Percentiles rank a stretch among this genome's conserved stretches.
phyloP scores from a whole-genome alignment of 1,140 invertebrate genomes.

The Thaumatotibia leucotreta region DNA sequence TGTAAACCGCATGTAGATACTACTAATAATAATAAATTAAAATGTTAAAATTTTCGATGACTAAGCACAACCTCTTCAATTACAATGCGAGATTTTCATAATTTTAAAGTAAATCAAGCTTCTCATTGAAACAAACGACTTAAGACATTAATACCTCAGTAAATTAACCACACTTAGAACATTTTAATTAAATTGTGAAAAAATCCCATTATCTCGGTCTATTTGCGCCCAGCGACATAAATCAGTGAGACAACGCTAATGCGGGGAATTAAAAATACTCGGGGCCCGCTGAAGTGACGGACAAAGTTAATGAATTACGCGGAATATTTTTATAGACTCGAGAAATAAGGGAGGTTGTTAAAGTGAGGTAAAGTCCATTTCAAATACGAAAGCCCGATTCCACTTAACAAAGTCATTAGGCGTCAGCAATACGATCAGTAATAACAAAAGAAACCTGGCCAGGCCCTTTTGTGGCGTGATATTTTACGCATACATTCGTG shows the following conservation, averaged over 20 bases:
- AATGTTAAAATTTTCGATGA: too few relatives aligned
- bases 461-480: too few relatives aligned
- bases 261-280: constrained; percentile 73
- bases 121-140: background rate
- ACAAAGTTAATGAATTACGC: constrained; percentile 73
- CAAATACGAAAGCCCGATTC: too few relatives aligned
- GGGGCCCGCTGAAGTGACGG: constrained; percentile 62
- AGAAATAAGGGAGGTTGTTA: constrained; percentile 34
- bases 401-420: too few relatives aligned
- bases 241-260: constrained; percentile 71
- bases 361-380: too few relatives aligned
- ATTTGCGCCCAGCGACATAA: constrained; percentile 56
- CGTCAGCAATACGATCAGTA: too few relatives aligned
- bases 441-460: too few relatives aligned
- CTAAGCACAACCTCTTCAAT: too few relatives aligned
- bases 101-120: background rate
- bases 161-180: constrained; percentile 19
- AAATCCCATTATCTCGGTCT: constrained; percentile 58
- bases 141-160: constrained; percentile 9
- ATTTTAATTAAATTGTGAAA: constrained; percentile 67
- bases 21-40: too few relatives aligned
- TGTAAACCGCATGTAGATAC: too few relatives aligned
- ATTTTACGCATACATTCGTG: too few relatives aligned
- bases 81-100: background rate
- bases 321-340: constrained; percentile 53